Evolutionary conservation across 2,888 invertebrate species (phyloP).

Genomic region (Drosophila tripunctata): DNA sequence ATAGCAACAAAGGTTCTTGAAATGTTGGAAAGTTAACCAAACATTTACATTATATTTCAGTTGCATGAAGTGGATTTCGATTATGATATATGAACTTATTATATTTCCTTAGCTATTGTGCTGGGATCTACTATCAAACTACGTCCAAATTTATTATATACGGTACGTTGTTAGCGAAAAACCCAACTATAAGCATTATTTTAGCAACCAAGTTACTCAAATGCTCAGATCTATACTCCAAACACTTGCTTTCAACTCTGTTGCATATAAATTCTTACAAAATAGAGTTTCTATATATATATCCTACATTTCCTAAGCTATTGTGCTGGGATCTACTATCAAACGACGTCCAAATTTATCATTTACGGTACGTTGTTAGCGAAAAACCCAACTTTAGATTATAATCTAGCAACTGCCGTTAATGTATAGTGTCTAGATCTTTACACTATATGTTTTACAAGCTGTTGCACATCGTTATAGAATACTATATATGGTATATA

Average conservation of each 20-base stretch:
- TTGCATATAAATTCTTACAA: too few relatives aligned
- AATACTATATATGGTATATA: not conserved
- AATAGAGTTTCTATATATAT: too few relatives aligned
- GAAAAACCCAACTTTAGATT: slow-evolving; percentile 65
- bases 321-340: slow-evolving; percentile 68
- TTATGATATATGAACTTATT: not conserved
- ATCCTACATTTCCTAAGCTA: not conserved
- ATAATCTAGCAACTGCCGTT: slow-evolving; percentile 47
- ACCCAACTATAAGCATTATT: slow-evolving; percentile 54
- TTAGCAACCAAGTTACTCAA: too few relatives aligned
- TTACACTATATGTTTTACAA: slow-evolving; percentile 2
- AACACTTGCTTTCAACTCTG: too few relatives aligned
- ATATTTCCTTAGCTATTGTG: slow-evolving; percentile 20
- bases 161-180: slow-evolving; percentile 71
- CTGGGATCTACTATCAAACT: slow-evolving; percentile 72
- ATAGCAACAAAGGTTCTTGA: slow-evolving; percentile 33
- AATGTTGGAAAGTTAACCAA: slow-evolving; percentile 13
- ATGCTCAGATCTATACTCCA: too few relatives aligned
- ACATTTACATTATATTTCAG: slow-evolving; percentile 1
- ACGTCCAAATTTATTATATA: slow-evolving; percentile 45
- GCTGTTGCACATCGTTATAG: slow-evolving; percentile 37
- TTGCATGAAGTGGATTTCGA: slow-evolving; percentile 7
- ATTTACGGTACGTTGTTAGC: slow-evolving; percentile 62
- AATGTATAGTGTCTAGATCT: slow-evolving; percentile 14
- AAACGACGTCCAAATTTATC: slow-evolving; percentile 59